Evolutionary conservation across 2,888 invertebrate species (phyloP).

Genomic region (Drosophila longiperda): DNA sequence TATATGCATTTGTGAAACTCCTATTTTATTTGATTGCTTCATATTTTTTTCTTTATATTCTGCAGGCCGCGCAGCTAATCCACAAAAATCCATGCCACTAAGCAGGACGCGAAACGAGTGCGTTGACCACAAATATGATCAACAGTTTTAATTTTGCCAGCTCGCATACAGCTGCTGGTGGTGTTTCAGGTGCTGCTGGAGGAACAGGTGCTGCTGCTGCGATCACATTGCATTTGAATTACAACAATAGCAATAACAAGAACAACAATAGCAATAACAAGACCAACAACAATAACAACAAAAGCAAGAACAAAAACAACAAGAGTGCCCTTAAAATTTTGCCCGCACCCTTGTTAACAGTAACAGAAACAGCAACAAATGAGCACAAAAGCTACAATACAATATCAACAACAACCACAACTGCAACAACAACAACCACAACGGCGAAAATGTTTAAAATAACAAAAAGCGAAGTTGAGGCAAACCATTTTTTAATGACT

Average conservation of each 20-base stretch:
- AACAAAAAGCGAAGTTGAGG: constrained; percentile 40
- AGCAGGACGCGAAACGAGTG: constrained; percentile 23
- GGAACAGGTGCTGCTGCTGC: constrained; percentile 38
- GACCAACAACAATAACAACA: constrained; percentile 36
- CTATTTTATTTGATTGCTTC: constrained; percentile 24
- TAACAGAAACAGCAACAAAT: constrained; percentile 26
- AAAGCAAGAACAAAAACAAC: constrained; percentile 32
- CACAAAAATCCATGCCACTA: constrained; percentile 31
- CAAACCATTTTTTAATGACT: constrained; percentile 44
- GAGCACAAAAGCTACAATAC: constrained; percentile 60
- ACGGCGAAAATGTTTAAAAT: constrained; percentile 47
- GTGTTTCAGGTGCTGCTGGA: constrained; percentile 22
- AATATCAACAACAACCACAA: constrained; percentile 21
- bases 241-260: constrained; percentile 18
- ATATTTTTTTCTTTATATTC: constrained; percentile 14
- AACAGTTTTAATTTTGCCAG: constrained; percentile 62
- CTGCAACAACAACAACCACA: constrained; percentile 21
- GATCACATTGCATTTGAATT: constrained; percentile 63
- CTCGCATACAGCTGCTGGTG: constrained; percentile 50
- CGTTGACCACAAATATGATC: constrained; percentile 49
- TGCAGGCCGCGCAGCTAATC: constrained; percentile 39
- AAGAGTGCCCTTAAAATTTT: constrained; percentile 46
- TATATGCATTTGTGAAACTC: constrained; percentile 68
- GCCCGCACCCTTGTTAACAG: constrained; percentile 18
- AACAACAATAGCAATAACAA: constrained; percentile 36